Base-by-base conservation (phyloP, 1,140 invertebrate species). In the Acromyrmex heyeri region DNA sequence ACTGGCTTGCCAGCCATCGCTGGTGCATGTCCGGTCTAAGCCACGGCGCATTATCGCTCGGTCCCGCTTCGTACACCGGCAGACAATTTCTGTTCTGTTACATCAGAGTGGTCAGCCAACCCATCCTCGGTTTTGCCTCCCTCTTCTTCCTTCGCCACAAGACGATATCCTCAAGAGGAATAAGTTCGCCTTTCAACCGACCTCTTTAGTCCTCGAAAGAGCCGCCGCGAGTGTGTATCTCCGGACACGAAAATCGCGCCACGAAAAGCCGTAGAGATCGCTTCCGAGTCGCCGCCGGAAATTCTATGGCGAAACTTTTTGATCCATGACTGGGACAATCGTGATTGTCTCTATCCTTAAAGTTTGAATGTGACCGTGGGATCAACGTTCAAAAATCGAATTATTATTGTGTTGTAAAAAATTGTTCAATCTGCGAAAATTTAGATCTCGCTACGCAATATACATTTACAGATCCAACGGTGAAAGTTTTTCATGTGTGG, bases 31-130 rank as follows among this genome's bases (percentile, higher is more conserved):
- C 61, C 48, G 73, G 69, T 34, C 24, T 44, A 57, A 82, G 79
- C 67, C 67, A 62, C 27, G 73, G 24, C 81, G 62, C 61, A 78
- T 85, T 78, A 78, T 85, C 73, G 82, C 62, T 75, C 76, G 53
- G 61, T 44, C 70, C 65, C 65, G 44, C 76, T 86, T 78, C 44
- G 59, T 61, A 73, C 73, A 34, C 53, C 55, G 53, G 24, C 55
- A 91, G 88, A 91, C 91, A 93, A 94, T 95, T 94, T 93, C 92
- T 85, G 91, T 94, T 93, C 91, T 92, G 93, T 95, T 94, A 95
- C 94, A 91, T 94, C 93, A 94, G 91, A 93, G 91, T 94, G 93
- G 93, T 93, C 93, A 93, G 92, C 92, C 92, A 92, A 93, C 90
- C 91, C 93, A 94, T 95, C 92, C 94, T 94, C 93, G 92, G 88